Evolutionary conservation across 2,888 invertebrate genomes (phyloP), one percentile per base, ranked within the genome.

Genomic region (Allygus modestus): DNA sequence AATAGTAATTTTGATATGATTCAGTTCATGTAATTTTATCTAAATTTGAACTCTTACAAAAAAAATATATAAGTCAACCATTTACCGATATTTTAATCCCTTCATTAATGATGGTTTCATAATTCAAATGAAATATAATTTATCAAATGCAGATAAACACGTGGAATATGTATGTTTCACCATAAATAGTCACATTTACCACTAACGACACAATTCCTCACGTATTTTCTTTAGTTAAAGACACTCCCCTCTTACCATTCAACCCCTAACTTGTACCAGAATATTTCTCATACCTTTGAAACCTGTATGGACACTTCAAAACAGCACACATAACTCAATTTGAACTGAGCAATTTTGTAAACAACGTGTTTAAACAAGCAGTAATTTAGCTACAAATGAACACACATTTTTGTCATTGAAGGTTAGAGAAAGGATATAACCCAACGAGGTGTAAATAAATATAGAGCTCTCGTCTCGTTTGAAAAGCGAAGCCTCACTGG

Each of bases 261-360:
- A 61, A 28, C 31, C 41, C 37, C 71, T 41, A 71, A 46, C 20
- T 46, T 28, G 26, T 77, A 77, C 77, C 77, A 77, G 77, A 77
- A 77, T 20, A 77, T 46, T 77, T 77, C 77, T 77, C 46, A 28
- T 20, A 71, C 71, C 51, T 65, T 71, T 54, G 33, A 77, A 26
- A 79, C 79, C 69, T 79, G 69, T 75, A 75, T 46, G 69, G 41
- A 69, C 75, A 83, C 83, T 75, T 51, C 46, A 75, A 75, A 65
- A 65, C 69, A 82, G 37, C 31, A 82, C 41, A 69, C 26, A 82
- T 69, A 82, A 31, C 41, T 77, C 43, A 75, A 43, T 37, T 71
- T 58, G 20, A 58, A 82, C 51, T 31, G 37, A 58, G n/a, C 33
- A 71, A 41, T 37, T 41, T 71, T 23, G 20, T 71, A 0, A n/a